Evolutionary conservation across 2,113 vertebrate genomes (phyloP), one percentile per base, ranked within the genome.

Genomic region (Chinchilla lanigera): DNA sequence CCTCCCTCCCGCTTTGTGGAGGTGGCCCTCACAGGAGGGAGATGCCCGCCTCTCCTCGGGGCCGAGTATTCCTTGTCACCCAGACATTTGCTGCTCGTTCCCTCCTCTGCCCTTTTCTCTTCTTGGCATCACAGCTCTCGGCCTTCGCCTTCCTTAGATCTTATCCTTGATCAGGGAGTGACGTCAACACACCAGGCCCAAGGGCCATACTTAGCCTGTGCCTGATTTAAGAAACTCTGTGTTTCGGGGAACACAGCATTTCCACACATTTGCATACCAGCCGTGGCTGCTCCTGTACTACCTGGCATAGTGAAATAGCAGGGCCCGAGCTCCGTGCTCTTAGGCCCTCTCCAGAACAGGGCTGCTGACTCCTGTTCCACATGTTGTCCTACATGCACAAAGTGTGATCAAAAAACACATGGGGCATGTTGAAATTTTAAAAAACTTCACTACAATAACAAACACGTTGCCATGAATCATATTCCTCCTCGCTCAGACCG

Each of bases 201-300:
- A 0, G 60, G 52, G 47, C 65, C 60, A 1, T 84, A 9, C 65
- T 86, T 91, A 54, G 83, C 89, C 90, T 9, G 20, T 5, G 80
- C 67, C 91, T 61, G 60, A 54, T 17, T 61, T 69, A 22, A 89
- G 58, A 90, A 81, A 88, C 3, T 11, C n/a, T 26, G 77, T 50
- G 22, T 91, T 24, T 0, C 16, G 13, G 84, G 69, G 81, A 58
- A 44, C 63, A 5, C 0, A 4, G 86, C 58, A 1, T 22, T 33
- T 26, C 60, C 0, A 1, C 12, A 71, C 50, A 28, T 28, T 24
- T 1, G 1, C 47, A 17, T 1, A 1, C 0, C 4, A 6, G 41
- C 89, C 0, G 12, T 5, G 17, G 41, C 60, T 19, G 41, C 61
- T 54, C 28, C 24, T 7, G 9, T n/a, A 56, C 81, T 7, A 0